These are phyloP conservation scores for Sweltsa coloradensis DNA, from an alignment of 1,140 invertebrate genomes.

Conservation along the genomic window DNA sequence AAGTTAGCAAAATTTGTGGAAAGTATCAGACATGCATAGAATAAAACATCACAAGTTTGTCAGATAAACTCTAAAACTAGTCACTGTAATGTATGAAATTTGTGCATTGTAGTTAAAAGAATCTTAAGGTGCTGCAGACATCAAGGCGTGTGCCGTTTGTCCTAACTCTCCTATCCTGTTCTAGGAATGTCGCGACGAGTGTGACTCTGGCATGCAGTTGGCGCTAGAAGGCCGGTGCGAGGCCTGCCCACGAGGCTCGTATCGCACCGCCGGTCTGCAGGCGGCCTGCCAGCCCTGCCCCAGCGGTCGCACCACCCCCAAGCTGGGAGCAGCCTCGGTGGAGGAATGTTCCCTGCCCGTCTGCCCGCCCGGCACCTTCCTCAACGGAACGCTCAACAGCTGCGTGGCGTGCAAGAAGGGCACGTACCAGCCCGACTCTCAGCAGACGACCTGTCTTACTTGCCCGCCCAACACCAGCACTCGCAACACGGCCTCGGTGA, in stretches of 20 bases:
- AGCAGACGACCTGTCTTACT: conserved; percentile 75
- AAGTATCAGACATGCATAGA: too few species aligned
- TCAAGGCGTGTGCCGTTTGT: too few species aligned
- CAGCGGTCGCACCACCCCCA: conserved; percentile 73
- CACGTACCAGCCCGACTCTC: conserved; percentile 82
- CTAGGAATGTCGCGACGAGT: conserved; percentile 78
- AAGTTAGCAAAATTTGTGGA: too few species aligned
- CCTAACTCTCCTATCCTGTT: conserved; percentile 17
- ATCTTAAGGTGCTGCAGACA: too few species aligned
- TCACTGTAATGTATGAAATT: too few species aligned
- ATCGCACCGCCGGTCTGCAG: conserved; percentile 75
- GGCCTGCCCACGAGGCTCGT: conserved; percentile 82
- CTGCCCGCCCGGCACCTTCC: conserved; percentile 68
- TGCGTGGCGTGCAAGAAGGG: conserved; percentile 85
- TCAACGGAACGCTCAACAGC: conserved; percentile 71
- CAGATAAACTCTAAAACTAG: background rate
- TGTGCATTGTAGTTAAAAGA: too few species aligned
- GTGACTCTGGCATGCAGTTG: conserved; percentile 78
- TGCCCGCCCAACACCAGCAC: conserved; percentile 91
- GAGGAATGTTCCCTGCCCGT: conserved; percentile 87
- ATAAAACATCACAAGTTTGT: too few species aligned
- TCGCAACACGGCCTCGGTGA: conserved; percentile 61
- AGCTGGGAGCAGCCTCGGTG: conserved; percentile 63
- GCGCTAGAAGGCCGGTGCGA: conserved; percentile 82
- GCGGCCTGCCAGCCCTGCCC: conserved; percentile 83